Conservation (phyloP, 2,888 invertebrate species). For the Hirtodrosophila trivittata region DNA sequence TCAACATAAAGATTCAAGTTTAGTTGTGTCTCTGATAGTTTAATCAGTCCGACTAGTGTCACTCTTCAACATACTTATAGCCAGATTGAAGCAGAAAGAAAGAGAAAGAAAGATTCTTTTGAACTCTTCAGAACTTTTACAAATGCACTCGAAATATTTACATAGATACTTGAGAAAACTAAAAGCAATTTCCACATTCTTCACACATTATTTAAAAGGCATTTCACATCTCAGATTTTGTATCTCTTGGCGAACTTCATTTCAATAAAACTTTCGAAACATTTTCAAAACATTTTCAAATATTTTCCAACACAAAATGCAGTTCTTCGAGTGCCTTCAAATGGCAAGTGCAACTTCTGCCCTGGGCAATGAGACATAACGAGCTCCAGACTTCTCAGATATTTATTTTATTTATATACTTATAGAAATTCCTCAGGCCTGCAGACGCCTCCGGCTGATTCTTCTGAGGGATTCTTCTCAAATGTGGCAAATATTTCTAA, state of each 20-base stretch:
- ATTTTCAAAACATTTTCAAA: constrained; percentile 9
- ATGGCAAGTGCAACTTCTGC: not conserved
- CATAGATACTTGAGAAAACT: too few relatives aligned
- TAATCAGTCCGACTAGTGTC: too few relatives aligned
- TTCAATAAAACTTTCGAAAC: constrained; percentile 3
- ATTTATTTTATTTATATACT: not conserved
- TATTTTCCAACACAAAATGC: not conserved
- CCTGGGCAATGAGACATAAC: not conserved
- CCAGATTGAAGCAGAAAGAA: too few relatives aligned
- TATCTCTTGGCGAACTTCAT: constrained; percentile 25
- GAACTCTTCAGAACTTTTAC: too few relatives aligned
- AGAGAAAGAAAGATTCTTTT: too few relatives aligned
- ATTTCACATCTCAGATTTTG: constrained; percentile 30
- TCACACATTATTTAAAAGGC: constrained; percentile 39
- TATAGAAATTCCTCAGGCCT: constrained; percentile 25
- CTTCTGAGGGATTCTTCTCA: constrained; percentile 34
- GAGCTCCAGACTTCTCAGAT: not conserved
- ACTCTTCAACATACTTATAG: too few relatives aligned
- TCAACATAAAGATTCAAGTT: too few relatives aligned
- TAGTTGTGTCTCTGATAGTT: too few relatives aligned
- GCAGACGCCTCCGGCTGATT: constrained; percentile 33
- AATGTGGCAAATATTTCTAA: too few relatives aligned
- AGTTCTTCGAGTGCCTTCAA: not conserved
- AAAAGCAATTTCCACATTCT: constrained; percentile 15
- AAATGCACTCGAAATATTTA: too few relatives aligned